Conservation (phyloP, 2,113 vertebrate species). For the Noctilio leporinus region DNA sequence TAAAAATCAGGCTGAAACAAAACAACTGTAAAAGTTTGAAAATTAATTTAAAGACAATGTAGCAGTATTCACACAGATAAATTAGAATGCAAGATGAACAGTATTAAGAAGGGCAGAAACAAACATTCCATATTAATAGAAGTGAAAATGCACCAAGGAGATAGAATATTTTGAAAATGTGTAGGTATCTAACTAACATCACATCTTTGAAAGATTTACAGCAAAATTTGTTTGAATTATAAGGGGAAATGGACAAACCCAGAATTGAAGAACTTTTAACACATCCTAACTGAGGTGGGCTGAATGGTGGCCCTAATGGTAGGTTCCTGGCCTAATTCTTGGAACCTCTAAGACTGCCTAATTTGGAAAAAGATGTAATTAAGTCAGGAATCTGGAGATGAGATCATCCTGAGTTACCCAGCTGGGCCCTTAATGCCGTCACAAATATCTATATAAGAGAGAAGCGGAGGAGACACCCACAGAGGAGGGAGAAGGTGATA, state of each 20-base stretch:
- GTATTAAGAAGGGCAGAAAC: not conserved
- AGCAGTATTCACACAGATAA: not conserved
- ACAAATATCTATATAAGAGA: not conserved
- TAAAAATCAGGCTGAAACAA: not conserved
- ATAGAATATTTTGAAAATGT: not conserved
- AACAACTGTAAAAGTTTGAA: not conserved
- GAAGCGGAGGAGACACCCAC: not conserved
- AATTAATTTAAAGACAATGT: not conserved
- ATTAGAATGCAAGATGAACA: not conserved
- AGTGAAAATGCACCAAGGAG: not conserved
- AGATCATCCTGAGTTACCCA: not conserved
- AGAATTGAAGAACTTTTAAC: not conserved
- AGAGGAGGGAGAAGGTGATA: not conserved
- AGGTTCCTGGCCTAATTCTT: not conserved
- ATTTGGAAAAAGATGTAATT: not conserved
- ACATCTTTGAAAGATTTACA: not conserved
- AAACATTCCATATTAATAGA: not conserved
- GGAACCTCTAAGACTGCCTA: not conserved
- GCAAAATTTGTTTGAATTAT: not conserved
- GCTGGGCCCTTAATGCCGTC: not conserved
- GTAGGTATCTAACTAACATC: too few relatives aligned
- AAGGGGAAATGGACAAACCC: not conserved
- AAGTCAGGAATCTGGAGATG: not conserved
- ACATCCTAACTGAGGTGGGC: accelerated
- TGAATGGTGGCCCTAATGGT: not conserved